Evolutionary conservation across 1,140 invertebrate species (phyloP), one percentile per base, ranked within the genome.

Genomic region (Heliconius hermathena): DNA sequence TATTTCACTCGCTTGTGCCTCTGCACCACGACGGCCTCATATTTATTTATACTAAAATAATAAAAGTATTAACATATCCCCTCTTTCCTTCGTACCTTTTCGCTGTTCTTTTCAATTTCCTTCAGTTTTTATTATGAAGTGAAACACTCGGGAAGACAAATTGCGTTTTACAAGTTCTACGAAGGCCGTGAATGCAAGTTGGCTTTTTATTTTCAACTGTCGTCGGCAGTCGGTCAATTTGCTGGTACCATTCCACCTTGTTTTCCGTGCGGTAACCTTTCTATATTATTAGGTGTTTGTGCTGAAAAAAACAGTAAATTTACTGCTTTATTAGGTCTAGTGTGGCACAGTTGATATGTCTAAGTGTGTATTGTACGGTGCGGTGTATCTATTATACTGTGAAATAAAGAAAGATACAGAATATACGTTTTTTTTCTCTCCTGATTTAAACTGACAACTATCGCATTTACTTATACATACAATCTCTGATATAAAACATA

Each of bases 151-250:
- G 29, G 73, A 74, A 71, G 66, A 80, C 73, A 76, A 80, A 80
- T 80, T 80, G 70, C 57, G 78, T 80, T 74, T 76, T 66, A 71
- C 66, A 54, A 74, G 41, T 74, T 72, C 74, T 33, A 36, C 74
- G 74, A 66, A 80, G 66, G 78, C 74, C 54, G 74, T 80, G 71
- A 80, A 83, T 83, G 78, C 81, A 75, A 74, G 77, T 82, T 70
- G 81, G 76, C 82, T 86, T 66, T 85, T 86, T 85, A 84, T 86
- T 85, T 83, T 76, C 76, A 74, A 73, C 81, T 78, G 81, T 83
- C 71, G 76, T 18, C 74, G 71, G 73, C 74, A 80, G 77, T 79
- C 82, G 78, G 80, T 83, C 83, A 83, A 83, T 86, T 86, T 84
- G 83, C 84, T 88, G 81, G 83, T 77, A 73, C 73, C 66, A 83